Base-by-base conservation (phyloP, 2,888 invertebrate species). In the Eristalis pertinax region DNA sequence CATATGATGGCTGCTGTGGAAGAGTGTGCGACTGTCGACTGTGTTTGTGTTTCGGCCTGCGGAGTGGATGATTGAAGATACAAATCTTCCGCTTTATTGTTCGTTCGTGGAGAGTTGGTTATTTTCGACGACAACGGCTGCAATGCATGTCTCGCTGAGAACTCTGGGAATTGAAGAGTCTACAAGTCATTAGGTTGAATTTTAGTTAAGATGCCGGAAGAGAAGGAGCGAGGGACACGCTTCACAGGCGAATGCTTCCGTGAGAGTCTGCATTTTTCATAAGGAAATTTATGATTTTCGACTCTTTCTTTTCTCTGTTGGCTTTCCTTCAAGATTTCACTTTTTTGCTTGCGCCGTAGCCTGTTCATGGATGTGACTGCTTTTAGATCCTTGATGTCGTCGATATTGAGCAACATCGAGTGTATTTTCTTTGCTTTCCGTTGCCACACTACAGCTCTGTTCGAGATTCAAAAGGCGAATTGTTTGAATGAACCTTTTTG, bases 1-100 rank as follows among this genome's bases (percentile, higher is more conserved):
- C 85, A 86, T 86, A 77, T 82, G 82, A 78, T 32, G 64, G 26
- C n/a, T 63, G 62, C 19, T 62, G 29, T 26, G 15, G 26, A 5
- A 22, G 62, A 13, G 24, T 62, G 26, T 5, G 22, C 26, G 60
- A 13, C 32, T 32, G 32, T 19, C 3, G 32, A 1, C 2, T 29
- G 3, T n/a, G 35, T 19, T 32, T 32, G 43, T 13, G 60, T 29
- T 4, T 68, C 22, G 68, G 69, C 64, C 32, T 43, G 56, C 10
- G n/a, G 79, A 69, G 73, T 13, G 41, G 32, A 41, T 69, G 50
- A 73, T 73, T 41, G 68, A 58, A 73, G 60, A 79, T 35, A 58
- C 60, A 84, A 70, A 58, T 79, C 63, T 64, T 65, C 67, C 41
- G 50, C 13, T 80, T 68, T 80, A 73, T 67, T 77, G n/a, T 32